phyloP scores from a whole-genome alignment of 2,113 vertebrate genomes.

The Callospermophilus lateralis region DNA sequence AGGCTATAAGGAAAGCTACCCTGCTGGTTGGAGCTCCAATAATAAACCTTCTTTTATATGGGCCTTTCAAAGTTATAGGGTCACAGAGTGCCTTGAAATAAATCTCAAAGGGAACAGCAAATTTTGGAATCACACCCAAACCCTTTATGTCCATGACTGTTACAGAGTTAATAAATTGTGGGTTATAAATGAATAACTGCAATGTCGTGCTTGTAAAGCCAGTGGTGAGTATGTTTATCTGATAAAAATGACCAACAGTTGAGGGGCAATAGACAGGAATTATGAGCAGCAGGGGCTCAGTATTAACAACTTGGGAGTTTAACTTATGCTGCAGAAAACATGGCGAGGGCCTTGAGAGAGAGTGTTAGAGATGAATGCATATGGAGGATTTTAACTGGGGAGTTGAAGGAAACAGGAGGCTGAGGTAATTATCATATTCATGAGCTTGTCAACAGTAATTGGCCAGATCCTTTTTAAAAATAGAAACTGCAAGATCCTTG shows the following conservation, averaged over 20 bases:
- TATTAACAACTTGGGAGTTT: neutral
- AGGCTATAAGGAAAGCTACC: neutral
- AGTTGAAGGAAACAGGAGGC: neutral
- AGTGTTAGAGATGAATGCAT: neutral
- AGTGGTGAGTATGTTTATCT: neutral
- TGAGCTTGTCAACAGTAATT: neutral
- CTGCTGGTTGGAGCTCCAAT: conserved; percentile 32
- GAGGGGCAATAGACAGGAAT: neutral
- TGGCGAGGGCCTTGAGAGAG: neutral
- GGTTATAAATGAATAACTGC: neutral
- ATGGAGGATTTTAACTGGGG: rapidly evolving
- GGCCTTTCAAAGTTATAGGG: conserved; percentile 54
- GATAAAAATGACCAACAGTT: neutral
- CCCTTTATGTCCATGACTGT: neutral
- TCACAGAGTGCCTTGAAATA: conserved; percentile 64
- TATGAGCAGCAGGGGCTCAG: neutral
- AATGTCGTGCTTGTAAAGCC: neutral
- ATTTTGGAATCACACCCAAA: conserved; percentile 20
- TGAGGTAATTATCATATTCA: neutral
- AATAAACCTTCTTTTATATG: conserved; percentile 51
- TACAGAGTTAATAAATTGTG: conserved; percentile 24
- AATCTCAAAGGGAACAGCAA: conserved; percentile 30
- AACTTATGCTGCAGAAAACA: neutral
- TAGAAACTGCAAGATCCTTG: neutral
- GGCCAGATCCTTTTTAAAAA: neutral